Conservation (phyloP, 2,888 invertebrate genomes). For the Prosopocoilus inquinatus region DNA sequence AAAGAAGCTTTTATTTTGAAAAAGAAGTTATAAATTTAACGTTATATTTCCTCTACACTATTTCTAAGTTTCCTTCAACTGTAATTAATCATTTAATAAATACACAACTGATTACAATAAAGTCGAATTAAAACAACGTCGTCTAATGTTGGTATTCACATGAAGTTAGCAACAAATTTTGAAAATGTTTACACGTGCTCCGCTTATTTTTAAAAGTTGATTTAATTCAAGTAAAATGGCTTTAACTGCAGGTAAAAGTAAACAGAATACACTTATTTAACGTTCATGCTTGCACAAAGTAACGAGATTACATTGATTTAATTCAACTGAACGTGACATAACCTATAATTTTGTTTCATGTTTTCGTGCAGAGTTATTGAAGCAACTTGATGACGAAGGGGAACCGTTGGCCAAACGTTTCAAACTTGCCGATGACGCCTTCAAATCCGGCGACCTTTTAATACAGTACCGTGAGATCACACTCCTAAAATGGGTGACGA, state of each 20-base stretch:
- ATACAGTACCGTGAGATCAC: slow-evolving; percentile 34
- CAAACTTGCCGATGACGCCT: slow-evolving; percentile 41
- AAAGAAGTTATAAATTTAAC: too few relatives aligned
- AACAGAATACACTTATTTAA: not conserved
- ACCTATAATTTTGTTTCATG: not conserved
- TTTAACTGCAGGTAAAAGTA: slow-evolving; percentile 14
- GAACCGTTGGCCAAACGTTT: slow-evolving; percentile 39
- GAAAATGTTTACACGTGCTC: not conserved
- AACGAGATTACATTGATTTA: not conserved
- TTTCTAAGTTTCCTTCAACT: too few relatives aligned
- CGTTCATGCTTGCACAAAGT: too few relatives aligned
- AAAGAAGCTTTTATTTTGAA: too few relatives aligned
- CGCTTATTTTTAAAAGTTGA: not conserved
- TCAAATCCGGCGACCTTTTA: slow-evolving; percentile 33
- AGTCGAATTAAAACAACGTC: too few relatives aligned
- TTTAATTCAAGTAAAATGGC: slow-evolving; percentile 12
- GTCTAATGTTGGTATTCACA: too few relatives aligned
- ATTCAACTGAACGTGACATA: not conserved
- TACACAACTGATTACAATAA: too few relatives aligned
- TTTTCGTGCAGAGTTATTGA: slow-evolving; percentile 34
- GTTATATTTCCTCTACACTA: too few relatives aligned
- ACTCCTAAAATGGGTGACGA: slow-evolving; percentile 37
- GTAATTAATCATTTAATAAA: too few relatives aligned
- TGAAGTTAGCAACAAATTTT: not conserved
- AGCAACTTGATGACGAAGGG: slow-evolving; percentile 32